A percentile compares a stretch with the other conserved stretches of the same genome.
phyloP scores from a whole-genome alignment of 2,888 invertebrate species.

The Lysandra coridon region DNA sequence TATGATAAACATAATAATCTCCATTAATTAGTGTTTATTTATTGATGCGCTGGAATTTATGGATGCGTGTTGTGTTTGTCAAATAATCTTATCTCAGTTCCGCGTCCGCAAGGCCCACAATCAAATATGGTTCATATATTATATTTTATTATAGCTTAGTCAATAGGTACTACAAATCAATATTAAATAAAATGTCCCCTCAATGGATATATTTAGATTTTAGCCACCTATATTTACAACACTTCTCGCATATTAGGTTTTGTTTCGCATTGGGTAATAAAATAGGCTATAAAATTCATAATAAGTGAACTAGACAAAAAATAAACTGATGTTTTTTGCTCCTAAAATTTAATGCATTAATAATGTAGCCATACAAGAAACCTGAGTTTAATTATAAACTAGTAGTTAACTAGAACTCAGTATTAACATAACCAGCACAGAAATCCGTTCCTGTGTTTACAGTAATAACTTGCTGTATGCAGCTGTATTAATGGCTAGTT shows the following conservation, averaged over 20 bases:
- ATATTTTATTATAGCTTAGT: too few relatives aligned
- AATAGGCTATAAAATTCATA: not conserved
- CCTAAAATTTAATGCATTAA: too few relatives aligned
- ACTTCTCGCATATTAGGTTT: not conserved
- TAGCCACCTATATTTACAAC: too few relatives aligned
- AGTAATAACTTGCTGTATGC: not conserved
- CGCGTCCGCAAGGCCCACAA: slow-evolving; percentile 1
- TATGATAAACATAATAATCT: slow-evolving; percentile 28
- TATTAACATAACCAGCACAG: slow-evolving; percentile 13
- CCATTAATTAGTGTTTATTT: slow-evolving; percentile 12
- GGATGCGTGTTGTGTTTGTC: slow-evolving; percentile 3
- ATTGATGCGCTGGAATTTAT: not conserved
- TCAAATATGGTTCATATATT: not conserved
- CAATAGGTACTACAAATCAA: not conserved
- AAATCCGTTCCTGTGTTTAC: not conserved
- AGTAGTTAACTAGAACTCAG: slow-evolving; percentile 7
- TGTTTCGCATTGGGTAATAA: not conserved
- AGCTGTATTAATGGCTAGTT: not conserved
- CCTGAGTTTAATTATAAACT: not conserved
- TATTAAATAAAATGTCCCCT: too few relatives aligned
- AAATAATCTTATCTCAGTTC: slow-evolving; percentile 22
- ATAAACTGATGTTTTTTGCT: not conserved
- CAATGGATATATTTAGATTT: too few relatives aligned
- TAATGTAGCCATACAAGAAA: not conserved
- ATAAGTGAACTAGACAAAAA: not conserved